These are phyloP conservation scores for Gymnothorax javanicus DNA, from an alignment of 2,797 vertebrate species.

Conservation along the genomic window DNA sequence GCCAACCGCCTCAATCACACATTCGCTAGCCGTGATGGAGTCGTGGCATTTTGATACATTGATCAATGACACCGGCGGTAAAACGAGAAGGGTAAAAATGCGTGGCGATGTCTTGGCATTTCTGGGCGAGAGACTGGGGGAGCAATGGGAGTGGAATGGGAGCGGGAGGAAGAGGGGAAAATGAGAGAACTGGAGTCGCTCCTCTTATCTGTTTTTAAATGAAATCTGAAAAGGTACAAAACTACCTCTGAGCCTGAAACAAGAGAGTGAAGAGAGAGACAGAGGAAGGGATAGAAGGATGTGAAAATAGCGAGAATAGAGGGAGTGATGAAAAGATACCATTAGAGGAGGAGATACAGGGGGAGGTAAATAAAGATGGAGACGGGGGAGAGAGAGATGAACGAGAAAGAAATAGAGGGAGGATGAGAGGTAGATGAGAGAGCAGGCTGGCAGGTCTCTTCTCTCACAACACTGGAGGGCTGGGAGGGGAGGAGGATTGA, in stretches of 20 bases:
- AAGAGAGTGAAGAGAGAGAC: not conserved
- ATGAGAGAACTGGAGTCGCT: not conserved
- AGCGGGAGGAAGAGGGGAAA: not conserved
- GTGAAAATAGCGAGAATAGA: not conserved
- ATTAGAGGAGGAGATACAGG: not conserved
- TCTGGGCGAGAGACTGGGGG: constrained; percentile 41
- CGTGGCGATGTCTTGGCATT: constrained; percentile 74
- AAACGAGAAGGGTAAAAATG: constrained; percentile 69
- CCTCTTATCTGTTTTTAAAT: not conserved
- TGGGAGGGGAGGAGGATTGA: constrained; percentile 45
- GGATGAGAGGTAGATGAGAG: constrained; percentile 39
- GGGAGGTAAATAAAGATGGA: constrained; percentile 44
- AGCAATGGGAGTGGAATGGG: constrained; percentile 10
- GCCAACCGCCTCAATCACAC: constrained; percentile 60
- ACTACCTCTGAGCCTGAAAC: not conserved
- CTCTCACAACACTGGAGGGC: constrained; percentile 28
- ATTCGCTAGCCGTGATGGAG: constrained; percentile 62
- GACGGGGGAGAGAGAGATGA: constrained; percentile 40
- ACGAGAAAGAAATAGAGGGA: constrained; percentile 46
- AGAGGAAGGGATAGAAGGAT: not conserved
- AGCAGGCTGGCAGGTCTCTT: constrained; percentile 44
- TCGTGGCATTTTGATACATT: constrained; percentile 79
- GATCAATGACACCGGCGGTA: constrained; percentile 76
- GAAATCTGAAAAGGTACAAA: not conserved
- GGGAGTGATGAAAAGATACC: not conserved